A percentile compares a stretch with the other conserved stretches of the same genome.
phyloP scores from a whole-genome alignment of 2,888 invertebrate genomes.

The Monoplex corrugatus region DNA sequence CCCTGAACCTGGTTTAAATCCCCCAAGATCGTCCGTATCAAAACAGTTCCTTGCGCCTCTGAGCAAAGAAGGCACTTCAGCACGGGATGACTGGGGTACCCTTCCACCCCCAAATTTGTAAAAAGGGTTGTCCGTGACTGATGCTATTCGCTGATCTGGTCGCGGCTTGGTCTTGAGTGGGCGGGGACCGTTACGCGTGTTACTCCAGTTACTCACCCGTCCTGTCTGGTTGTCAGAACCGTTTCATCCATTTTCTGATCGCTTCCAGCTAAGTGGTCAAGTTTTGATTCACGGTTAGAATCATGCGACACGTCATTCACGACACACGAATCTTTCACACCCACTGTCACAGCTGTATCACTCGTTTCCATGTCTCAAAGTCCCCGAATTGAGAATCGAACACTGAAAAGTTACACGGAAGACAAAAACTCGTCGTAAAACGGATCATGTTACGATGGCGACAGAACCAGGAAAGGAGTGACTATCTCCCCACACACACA shows the following conservation, averaged over 20 bases:
- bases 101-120: slow-evolving; percentile 58
- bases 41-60: slow-evolving; percentile 3
- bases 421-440: neutral
- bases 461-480: neutral
- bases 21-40: slow-evolving; percentile 58
- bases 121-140: slow-evolving; percentile 60
- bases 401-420: too few species aligned
- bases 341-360: neutral
- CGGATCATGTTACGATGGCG: neutral
- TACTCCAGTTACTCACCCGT: neutral
- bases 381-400: too few species aligned
- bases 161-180: slow-evolving; percentile 34
- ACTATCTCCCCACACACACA: too few species aligned
- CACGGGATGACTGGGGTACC: neutral
- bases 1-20: slow-evolving; percentile 76
- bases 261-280: neutral
- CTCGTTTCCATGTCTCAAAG: neutral
- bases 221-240: neutral
- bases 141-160: slow-evolving; percentile 53
- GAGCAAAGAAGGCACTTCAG: slow-evolving; percentile 3
- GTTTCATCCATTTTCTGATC: slow-evolving; percentile 37
- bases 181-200: slow-evolving; percentile 4
- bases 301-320: neutral
- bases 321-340: neutral
- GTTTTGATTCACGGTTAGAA: neutral